Evolutionary conservation across 2,113 vertebrate genomes (phyloP).

Genomic region (Hystrix brachyura): DNA sequence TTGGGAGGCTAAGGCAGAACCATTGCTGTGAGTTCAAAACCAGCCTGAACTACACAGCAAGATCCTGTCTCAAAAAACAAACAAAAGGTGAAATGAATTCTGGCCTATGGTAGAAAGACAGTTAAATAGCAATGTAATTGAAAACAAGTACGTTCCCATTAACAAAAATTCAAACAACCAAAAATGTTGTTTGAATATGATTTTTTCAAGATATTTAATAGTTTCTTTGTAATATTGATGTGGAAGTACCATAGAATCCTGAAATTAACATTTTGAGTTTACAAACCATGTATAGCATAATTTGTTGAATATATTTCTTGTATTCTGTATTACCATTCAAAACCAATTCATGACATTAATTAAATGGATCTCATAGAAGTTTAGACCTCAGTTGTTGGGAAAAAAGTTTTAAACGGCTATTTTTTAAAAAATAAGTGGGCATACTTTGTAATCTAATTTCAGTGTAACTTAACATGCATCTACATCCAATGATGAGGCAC

Average conservation of each 20-base stretch:
- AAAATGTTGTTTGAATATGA: slow-evolving; percentile 15
- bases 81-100: neutral
- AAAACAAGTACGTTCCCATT: neutral
- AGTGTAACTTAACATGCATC: neutral
- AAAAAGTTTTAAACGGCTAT: neutral
- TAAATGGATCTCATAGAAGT: neutral
- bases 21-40: too few species aligned
- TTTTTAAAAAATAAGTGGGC: neutral
- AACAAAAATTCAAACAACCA: neutral
- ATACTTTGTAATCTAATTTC: neutral
- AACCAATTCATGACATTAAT: neutral
- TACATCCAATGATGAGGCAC: neutral
- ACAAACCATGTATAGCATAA: neutral
- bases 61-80: too few species aligned
- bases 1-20: too few species aligned
- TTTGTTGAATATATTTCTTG: slow-evolving; percentile 6
- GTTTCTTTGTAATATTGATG: neutral
- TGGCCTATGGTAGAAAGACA: neutral
- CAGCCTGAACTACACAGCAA: too few species aligned
- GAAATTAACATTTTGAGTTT: slow-evolving; percentile 47
- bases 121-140: slow-evolving; percentile 12
- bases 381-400: neutral
- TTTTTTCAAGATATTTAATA: slow-evolving; percentile 25
- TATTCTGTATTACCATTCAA: neutral
- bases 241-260: neutral